Evolutionary conservation across 2,888 invertebrate genomes (phyloP).

Genomic region (Germaria angustata): DNA sequence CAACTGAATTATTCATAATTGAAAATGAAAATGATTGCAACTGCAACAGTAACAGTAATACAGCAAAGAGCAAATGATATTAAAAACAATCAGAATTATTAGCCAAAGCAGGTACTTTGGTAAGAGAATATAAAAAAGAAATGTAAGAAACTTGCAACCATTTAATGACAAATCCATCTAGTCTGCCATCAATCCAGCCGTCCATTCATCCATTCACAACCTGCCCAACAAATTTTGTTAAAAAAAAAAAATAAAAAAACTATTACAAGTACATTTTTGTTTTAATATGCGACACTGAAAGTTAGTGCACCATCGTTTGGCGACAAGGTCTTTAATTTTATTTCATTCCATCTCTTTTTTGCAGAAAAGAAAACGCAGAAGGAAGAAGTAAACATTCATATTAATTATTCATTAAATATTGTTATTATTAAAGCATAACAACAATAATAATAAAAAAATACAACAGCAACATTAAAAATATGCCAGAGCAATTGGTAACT

Average conservation of each 20-base stretch:
- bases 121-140: not conserved
- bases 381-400: not conserved
- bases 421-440: constrained; percentile 42
- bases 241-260: constrained; percentile 4
- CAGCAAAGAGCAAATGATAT: constrained; percentile 24
- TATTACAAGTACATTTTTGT: too few relatives aligned
- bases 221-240: constrained; percentile 31
- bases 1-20: constrained; percentile 69
- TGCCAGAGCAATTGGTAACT: constrained; percentile 27
- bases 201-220: constrained; percentile 5
- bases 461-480: constrained; percentile 6
- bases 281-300: constrained; percentile 29
- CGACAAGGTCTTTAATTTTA: constrained; percentile 30
- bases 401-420: constrained; percentile 63
- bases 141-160: not conserved
- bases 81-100: constrained; percentile 22
- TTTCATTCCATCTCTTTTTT: not conserved
- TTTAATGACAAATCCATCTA: not conserved
- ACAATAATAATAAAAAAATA: constrained; percentile 6
- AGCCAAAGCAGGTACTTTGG: constrained; percentile 18
- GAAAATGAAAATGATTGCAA: constrained; percentile 62
- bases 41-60: constrained; percentile 16
- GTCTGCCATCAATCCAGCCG: not conserved
- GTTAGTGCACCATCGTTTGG: constrained; percentile 24
- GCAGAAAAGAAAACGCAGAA: not conserved